Base-by-base conservation (phyloP, 2,888 invertebrate species). In the Agrochola litura region DNA sequence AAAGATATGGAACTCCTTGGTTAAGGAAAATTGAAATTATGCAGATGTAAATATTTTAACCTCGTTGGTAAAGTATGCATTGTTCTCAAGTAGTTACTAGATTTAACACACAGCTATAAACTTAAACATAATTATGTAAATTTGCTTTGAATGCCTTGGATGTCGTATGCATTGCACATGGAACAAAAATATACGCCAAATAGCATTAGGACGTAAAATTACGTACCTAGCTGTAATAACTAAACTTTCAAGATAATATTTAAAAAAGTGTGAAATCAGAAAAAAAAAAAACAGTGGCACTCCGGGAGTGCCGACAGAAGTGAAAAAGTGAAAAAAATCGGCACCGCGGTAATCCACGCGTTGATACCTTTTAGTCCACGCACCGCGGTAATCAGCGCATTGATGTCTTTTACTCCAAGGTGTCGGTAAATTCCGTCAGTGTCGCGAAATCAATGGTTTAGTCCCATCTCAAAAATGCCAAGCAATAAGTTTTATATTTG, bases 51-150 rank as follows among this genome's bases (percentile, higher is more conserved):
- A 19, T 65, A 56, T 54, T 77, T 69, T 49, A 73, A 67, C 76
- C 22, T 67, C 69, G 66, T 41, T 69, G 58, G 66, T 30, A 70
- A 61, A 79, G 19, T 60, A 12, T 22, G 58, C 25, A 73, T 83
- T 76, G 64, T 83, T 71, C 54, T 49, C 60, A n/a, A 61, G 46
- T 37, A 69, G 75, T 75, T 76, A 68, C 73, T 68, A 73, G n/a
- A 73, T 68, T 65, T 79, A 58, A 73, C 58, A 65, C 43, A 83
- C n/a, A 54, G 70, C 54, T 37, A 67, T 70, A 76, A 70, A 75
- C 37, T 73, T 60, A 67, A 67, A 79, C 60, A 30, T 64, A n/a
- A 71, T 37, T 37, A 73, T 81, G 77, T 77, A 75, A 80, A 76
- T 71, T 64, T 30, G 14, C 73, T 46, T 73, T 73, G 30, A 37